Percentiles rank a stretch among this genome's conserved stretches.
Conservation (phyloP, 2,888 invertebrate genomes). For the Cyclophora punctaria region DNA sequence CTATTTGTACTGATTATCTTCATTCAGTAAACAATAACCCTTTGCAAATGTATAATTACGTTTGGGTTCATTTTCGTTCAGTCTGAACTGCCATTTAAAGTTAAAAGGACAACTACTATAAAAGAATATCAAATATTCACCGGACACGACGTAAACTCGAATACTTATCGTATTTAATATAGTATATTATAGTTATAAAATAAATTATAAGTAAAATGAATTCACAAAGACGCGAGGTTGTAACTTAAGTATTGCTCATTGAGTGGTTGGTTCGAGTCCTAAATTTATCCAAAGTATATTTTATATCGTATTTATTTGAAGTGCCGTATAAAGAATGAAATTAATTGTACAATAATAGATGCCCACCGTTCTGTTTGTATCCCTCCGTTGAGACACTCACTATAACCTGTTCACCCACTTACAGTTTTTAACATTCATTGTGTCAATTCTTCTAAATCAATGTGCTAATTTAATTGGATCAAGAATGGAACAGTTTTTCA, state of each 20-base stretch:
- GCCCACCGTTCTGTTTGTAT: conserved; percentile 4
- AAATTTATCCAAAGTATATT: conserved; percentile 24
- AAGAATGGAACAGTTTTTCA: too few relatives aligned
- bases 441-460: too few relatives aligned
- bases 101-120: too few relatives aligned
- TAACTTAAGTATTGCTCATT: conserved; percentile 34
- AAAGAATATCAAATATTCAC: conserved; percentile 10
- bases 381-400: too few relatives aligned
- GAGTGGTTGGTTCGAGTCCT: conserved; percentile 23
- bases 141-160: conserved; percentile 49
- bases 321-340: not conserved
- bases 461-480: too few relatives aligned
- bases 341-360: conserved; percentile 1
- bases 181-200: conserved; percentile 6
- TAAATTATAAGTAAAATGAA: conserved; percentile 23
- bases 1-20: too few relatives aligned
- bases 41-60: too few relatives aligned
- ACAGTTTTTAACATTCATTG: too few relatives aligned
- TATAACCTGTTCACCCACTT: too few relatives aligned
- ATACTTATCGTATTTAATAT: conserved; percentile 46
- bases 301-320: conserved; percentile 10
- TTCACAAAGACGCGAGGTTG: conserved; percentile 32
- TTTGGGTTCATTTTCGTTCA: too few relatives aligned
- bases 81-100: too few relatives aligned
- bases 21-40: too few relatives aligned